Conservation (phyloP, 2,888 invertebrate genomes). For the Megastigmus dorsalis region DNA sequence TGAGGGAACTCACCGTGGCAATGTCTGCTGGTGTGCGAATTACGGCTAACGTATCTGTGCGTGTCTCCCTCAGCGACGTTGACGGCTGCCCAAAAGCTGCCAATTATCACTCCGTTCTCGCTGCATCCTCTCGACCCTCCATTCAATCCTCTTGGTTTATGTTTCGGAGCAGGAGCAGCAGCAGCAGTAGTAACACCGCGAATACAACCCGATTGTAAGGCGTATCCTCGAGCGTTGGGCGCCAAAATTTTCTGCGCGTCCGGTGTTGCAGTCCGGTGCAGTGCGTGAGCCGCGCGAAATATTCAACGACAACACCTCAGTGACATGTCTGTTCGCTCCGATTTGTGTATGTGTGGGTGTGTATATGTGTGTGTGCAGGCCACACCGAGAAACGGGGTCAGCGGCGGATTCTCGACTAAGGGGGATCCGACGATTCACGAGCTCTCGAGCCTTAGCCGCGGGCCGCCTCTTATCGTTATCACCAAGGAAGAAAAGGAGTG, state of each 20-base stretch:
- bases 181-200: no score
- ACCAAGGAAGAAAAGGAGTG: constrained; percentile 9
- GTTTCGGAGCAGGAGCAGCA: no score
- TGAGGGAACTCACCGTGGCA: constrained; percentile 37
- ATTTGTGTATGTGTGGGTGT: no score
- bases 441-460: not conserved
- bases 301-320: constrained; percentile 27
- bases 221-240: no score
- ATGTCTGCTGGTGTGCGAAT: not conserved
- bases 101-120: not conserved
- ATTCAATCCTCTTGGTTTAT: not conserved
- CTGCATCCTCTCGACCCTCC: constrained; percentile 33
- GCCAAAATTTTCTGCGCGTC: not conserved
- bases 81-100: constrained; percentile 6
- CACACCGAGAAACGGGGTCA: constrained; percentile 43
- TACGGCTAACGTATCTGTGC: no score
- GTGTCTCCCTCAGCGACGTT: constrained; percentile 18
- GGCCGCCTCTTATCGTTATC: constrained; percentile 37
- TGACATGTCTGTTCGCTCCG: constrained; percentile 27
- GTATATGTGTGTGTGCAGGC: not conserved
- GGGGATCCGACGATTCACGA: not conserved
- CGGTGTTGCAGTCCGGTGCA: not conserved
- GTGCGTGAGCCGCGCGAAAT: no score
- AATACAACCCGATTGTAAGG: no score
- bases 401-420: no score